Percentiles rank a stretch among this genome's conserved stretches.
phyloP scores from a whole-genome alignment of 2,888 invertebrate genomes.

The Diplolepis rosae region DNA sequence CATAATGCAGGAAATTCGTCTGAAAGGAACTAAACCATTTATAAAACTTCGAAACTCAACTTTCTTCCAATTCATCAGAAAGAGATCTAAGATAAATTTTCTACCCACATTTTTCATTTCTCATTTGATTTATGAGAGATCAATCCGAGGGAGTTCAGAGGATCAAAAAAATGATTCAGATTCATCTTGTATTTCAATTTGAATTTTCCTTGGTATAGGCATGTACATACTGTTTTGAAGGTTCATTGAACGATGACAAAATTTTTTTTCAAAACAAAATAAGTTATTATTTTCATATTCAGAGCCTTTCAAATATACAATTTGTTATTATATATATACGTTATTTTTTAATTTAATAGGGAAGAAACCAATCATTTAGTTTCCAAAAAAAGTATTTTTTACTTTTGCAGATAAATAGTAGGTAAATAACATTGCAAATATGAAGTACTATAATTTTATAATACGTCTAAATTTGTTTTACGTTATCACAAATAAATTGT shows the following conservation, averaged over 20 bases:
- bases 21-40: background rate
- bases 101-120: slow-evolving; percentile 34
- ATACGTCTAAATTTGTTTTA: too few relatives aligned
- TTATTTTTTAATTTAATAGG: background rate
- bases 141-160: background rate
- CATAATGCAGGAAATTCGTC: background rate
- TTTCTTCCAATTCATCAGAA: background rate
- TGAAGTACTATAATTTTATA: too few relatives aligned
- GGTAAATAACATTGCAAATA: too few relatives aligned
- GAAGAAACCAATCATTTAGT: background rate
- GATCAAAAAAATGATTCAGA: background rate
- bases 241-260: too few relatives aligned
- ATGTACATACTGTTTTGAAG: too few relatives aligned
- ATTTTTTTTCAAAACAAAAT: too few relatives aligned
- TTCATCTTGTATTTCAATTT: background rate
- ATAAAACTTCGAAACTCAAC: background rate
- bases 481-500: too few relatives aligned
- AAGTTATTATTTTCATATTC: too few relatives aligned
- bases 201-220: too few relatives aligned
- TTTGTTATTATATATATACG: too few relatives aligned
- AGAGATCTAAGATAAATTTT: background rate
- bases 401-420: too few relatives aligned
- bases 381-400: background rate
- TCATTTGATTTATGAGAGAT: slow-evolving; percentile 13
- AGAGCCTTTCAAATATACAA: too few relatives aligned